Conservation (phyloP, 2,113 vertebrate species). For the Caranx melampygus region DNA sequence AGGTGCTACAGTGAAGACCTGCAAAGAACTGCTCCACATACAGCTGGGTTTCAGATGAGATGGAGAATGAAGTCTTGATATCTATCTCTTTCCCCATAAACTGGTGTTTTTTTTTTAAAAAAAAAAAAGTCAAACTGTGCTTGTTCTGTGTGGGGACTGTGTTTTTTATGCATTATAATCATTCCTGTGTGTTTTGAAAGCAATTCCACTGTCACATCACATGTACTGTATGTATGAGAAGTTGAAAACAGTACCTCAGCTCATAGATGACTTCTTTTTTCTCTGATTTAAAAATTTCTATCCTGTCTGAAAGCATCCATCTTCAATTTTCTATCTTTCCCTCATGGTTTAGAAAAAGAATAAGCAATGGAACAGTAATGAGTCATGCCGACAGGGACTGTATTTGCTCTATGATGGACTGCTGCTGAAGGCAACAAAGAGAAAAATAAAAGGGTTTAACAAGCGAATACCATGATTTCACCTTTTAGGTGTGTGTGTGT, state of each 20-base stretch:
- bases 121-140: not conserved
- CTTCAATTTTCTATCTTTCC: not conserved
- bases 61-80: not conserved
- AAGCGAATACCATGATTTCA: not conserved
- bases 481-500: too few relatives aligned
- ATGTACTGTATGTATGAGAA: conserved; percentile 1
- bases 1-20: conserved; percentile 26
- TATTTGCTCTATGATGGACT: not conserved
- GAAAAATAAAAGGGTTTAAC: not conserved
- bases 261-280: conserved; percentile 10
- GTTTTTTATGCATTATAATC: conserved; percentile 1
- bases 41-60: conserved; percentile 24
- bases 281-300: conserved; percentile 12
- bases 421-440: not conserved
- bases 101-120: conserved; percentile 9
- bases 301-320: not conserved
- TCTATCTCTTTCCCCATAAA: not conserved
- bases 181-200: conserved; percentile 3
- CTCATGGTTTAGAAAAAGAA: not conserved
- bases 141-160: not conserved
- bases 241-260: not conserved
- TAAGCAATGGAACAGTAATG: not conserved
- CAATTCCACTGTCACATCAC: not conserved
- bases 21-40: conserved; percentile 18
- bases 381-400: not conserved